Percentiles rank a stretch among this genome's conserved stretches.
Conservation (phyloP, 2,888 invertebrate species). For the Sphecodes monilicornis region DNA sequence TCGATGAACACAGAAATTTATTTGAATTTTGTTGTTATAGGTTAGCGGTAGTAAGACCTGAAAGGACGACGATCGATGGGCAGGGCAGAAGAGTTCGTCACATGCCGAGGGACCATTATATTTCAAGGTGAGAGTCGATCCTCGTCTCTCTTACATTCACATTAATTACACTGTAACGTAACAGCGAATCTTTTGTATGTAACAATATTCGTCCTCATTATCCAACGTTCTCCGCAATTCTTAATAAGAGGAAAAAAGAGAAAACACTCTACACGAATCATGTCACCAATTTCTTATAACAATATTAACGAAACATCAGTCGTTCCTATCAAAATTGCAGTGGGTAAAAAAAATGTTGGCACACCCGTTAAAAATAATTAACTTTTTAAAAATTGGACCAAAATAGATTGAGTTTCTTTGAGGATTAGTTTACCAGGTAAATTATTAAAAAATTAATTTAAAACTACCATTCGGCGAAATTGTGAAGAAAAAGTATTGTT, state of each 20-base stretch:
- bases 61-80: constrained; percentile 77
- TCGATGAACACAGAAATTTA: not conserved
- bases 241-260: not conserved
- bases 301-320: not conserved
- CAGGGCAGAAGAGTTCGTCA: constrained; percentile 77
- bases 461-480: too few species aligned
- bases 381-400: too few species aligned
- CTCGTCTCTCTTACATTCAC: not conserved
- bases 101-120: constrained; percentile 82
- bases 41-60: constrained; percentile 69
- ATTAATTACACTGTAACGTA: not conserved
- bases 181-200: not conserved
- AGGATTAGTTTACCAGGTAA: too few species aligned
- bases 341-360: too few species aligned
- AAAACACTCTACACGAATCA: not conserved
- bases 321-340: not conserved
- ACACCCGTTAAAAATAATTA: too few species aligned
- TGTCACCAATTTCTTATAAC: not conserved
- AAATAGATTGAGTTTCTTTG: too few species aligned
- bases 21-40: constrained; percentile 34
- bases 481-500: too few species aligned
- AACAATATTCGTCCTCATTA: not conserved
- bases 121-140: constrained; percentile 75
- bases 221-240: not conserved
- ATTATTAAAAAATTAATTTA: too few species aligned